phyloP scores from a whole-genome alignment of 53 echinoderm and acorn worm genomes.

The Mesocentrotus franciscanus region DNA sequence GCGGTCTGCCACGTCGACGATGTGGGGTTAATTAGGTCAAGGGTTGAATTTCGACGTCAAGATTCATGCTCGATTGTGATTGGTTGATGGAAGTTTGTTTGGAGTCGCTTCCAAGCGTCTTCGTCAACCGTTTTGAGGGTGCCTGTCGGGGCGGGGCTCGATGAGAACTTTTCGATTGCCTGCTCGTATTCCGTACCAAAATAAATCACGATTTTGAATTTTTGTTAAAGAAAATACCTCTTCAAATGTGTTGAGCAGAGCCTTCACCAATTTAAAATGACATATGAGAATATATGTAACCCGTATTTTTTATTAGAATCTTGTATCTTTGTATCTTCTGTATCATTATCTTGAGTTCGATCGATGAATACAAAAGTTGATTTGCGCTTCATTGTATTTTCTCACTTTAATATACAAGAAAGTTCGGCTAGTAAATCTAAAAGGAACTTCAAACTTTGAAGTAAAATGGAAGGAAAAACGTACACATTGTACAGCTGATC shows the following conservation, averaged over 20 bases:
- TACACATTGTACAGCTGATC: too few relatives aligned
- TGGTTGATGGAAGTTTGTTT: slow-evolving; percentile 29
- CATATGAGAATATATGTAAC: neutral
- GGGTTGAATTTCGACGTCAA: neutral
- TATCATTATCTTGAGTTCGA: neutral
- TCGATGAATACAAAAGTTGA: neutral
- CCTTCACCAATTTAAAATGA: neutral
- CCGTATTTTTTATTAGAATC: neutral
- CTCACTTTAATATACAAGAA: neutral
- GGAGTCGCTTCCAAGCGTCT: slow-evolving; percentile 37
- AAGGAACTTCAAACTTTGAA: neutral
- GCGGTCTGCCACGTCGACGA: slow-evolving; percentile 53
- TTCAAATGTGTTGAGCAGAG: neutral
- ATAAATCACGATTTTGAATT: slow-evolving; percentile 3
- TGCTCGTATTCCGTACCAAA: neutral
- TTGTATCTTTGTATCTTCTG: too few relatives aligned
- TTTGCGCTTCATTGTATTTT: neutral
- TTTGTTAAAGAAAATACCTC: neutral
- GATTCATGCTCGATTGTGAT: slow-evolving; percentile 13
- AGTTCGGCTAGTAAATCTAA: neutral
- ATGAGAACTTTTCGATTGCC: slow-evolving; percentile 24
- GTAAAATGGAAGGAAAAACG: neutral
- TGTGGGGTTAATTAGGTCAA: slow-evolving; percentile 58
- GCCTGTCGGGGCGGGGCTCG: slow-evolving; percentile 31
- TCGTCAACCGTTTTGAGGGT: neutral